phyloP scores from a whole-genome alignment of 1,140 invertebrate species.

The Lerema accius region DNA sequence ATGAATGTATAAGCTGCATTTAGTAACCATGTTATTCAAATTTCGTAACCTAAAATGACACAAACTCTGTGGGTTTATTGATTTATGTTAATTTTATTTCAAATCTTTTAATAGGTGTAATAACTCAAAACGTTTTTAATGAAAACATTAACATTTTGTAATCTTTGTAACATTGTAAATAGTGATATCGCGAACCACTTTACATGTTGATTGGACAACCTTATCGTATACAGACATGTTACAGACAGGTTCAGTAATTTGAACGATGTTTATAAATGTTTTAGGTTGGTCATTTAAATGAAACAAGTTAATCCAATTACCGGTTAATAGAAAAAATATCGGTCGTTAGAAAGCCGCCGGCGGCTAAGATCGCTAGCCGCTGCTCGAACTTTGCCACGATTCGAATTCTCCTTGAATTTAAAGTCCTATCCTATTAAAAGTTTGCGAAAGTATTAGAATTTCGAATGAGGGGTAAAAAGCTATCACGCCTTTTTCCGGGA shows the following conservation, averaged over 20 bases:
- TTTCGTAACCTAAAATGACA: neutral
- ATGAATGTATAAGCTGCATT: no score
- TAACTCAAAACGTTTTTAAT: neutral
- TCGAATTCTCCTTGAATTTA: slow-evolving; percentile 75
- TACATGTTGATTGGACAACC: slow-evolving; percentile 13
- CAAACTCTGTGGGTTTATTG: neutral
- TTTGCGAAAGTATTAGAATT: slow-evolving; percentile 80
- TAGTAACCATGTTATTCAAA: neutral
- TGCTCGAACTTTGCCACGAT: slow-evolving; percentile 66
- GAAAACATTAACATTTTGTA: neutral
- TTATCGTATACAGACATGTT: slow-evolving; percentile 2
- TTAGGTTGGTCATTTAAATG: slow-evolving; percentile 4
- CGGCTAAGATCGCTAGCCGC: slow-evolving; percentile 53
- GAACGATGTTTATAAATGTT: slow-evolving; percentile 17
- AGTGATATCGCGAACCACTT: neutral
- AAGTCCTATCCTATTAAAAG: slow-evolving; percentile 82
- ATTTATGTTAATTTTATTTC: neutral
- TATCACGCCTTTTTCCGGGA: slow-evolving; percentile 72
- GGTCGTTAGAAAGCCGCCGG: slow-evolving; percentile 54
- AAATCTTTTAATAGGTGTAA: neutral
- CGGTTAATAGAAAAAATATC: slow-evolving; percentile 46
- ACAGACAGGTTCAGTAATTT: slow-evolving; percentile 2
- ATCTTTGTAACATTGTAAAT: neutral
- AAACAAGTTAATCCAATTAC: slow-evolving; percentile 33
- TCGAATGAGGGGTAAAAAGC: slow-evolving; percentile 78